Evolutionary conservation across 2,888 invertebrate species (phyloP).

Genomic region (Azorinus chamasolen): DNA sequence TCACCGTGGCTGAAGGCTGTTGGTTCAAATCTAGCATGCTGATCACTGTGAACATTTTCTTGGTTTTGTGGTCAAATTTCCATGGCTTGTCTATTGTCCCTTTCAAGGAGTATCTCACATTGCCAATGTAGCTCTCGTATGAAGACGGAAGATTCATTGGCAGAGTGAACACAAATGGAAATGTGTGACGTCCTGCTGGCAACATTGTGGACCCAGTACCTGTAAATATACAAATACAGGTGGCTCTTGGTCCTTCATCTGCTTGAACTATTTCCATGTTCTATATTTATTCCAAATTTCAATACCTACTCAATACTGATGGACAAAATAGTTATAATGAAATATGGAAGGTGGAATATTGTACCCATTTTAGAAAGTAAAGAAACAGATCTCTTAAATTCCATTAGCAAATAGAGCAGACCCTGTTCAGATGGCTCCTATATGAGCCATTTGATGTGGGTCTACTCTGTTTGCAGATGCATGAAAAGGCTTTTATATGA

Average conservation of each 20-base stretch:
- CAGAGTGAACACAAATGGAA: conserved; percentile 92
- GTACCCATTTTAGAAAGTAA: too few species aligned
- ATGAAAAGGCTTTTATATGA: too few species aligned
- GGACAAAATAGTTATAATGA: too few species aligned
- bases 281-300: too few species aligned
- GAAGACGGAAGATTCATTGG: conserved; percentile 87
- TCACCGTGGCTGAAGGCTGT: conserved; percentile 73
- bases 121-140: conserved; percentile 86
- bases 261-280: neutral
- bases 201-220: conserved; percentile 87
- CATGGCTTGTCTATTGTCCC: conserved; percentile 89
- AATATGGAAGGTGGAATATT: too few species aligned
- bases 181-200: conserved; percentile 90
- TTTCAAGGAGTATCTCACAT: conserved; percentile 93
- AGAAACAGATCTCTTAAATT: too few species aligned
- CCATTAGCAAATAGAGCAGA: too few species aligned
- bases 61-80: conserved; percentile 88
- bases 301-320: too few species aligned
- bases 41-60: conserved; percentile 91
- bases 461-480: too few species aligned
- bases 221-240: conserved; percentile 1
- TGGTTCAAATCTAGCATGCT: conserved; percentile 93
- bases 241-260: neutral
- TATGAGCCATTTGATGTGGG: too few species aligned
- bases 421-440: too few species aligned